These are phyloP conservation scores for Hydropsyche tenuis DNA, from an alignment of 1,140 invertebrate species.

Conservation along the genomic window DNA sequence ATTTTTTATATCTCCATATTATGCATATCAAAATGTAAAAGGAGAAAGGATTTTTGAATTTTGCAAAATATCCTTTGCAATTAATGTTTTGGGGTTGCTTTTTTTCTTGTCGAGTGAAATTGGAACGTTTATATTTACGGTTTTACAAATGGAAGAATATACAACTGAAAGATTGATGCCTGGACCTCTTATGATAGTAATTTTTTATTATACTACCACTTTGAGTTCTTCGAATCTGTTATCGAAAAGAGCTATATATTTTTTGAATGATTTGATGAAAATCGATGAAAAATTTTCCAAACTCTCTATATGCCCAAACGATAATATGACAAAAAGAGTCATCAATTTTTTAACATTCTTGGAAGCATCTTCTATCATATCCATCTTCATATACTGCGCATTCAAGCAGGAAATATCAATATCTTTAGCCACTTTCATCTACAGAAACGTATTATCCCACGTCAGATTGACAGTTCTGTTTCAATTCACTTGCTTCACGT, in stretches of 20 bases:
- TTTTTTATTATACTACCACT: neutral
- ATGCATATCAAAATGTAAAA: neutral
- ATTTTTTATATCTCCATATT: neutral
- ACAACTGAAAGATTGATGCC: neutral
- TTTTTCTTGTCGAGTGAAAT: neutral
- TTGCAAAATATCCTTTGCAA: neutral
- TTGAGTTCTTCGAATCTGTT: neutral
- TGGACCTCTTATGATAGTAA: neutral
- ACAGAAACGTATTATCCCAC: neutral
- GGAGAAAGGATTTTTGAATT: neutral
- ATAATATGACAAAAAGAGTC: neutral
- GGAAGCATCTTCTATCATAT: neutral
- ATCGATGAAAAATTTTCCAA: neutral
- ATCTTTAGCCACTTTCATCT: neutral
- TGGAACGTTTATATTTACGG: neutral
- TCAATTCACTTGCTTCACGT: neutral
- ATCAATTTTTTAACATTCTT: slow-evolving; percentile 8
- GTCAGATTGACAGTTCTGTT: neutral
- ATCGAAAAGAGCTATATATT: neutral
- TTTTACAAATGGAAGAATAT: neutral
- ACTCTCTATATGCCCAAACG: neutral
- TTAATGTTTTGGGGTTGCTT: neutral
- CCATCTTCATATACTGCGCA: neutral
- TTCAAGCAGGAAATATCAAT: neutral
- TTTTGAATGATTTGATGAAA: neutral